Base-by-base conservation (phyloP, 2,888 invertebrate genomes). In the Reticulitermes lucifugus region DNA sequence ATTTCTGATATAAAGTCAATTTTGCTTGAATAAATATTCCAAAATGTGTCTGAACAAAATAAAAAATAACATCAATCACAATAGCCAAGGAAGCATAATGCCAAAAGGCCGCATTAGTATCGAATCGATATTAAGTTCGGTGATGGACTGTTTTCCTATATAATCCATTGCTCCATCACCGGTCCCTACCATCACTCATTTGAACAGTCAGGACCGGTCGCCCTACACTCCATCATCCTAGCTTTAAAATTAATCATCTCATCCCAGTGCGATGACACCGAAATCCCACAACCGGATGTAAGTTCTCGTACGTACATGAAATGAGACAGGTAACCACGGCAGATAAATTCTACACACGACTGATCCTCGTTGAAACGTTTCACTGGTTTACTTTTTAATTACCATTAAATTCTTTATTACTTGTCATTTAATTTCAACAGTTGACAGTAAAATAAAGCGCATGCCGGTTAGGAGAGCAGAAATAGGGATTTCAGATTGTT, bases 91-190 rank as follows among this genome's bases (percentile, higher is more conserved):
- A 60, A 60, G 60, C 60, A 60, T 18, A 60, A 60, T 60, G 21
- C 60, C 65, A 14, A 25, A 65, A 65, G n/a, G 25, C 65, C 21
- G n/a, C 65, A 25, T 0, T n/a, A 5, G 25, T 65, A 7, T 65
- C 9, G 9, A 12, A n/a, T n/a, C n/a, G 65, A n/a, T 25, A 6
- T 14, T n/a, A 6, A 25, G 65, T n/a, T 25, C 1, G 65, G 73
- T 73, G 41, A 73, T 73, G 41, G 29, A 73, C 73, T 29, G 41
- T 41, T 73, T 73, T 73, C 41, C 73, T 73, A 41, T 73, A 41
- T 73, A 35, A 73, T 41, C 73, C 73, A 35, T 18, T 41, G 73
- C 73, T 73, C 41, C 35, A 29, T 73, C 73, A 73, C 25, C 5
- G 18, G 35, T 5, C 21, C 41, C 10, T 21, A 35, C 73, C 35